Conservation (phyloP, 2,113 vertebrate genomes). For the Odobenus rosmarus region DNA sequence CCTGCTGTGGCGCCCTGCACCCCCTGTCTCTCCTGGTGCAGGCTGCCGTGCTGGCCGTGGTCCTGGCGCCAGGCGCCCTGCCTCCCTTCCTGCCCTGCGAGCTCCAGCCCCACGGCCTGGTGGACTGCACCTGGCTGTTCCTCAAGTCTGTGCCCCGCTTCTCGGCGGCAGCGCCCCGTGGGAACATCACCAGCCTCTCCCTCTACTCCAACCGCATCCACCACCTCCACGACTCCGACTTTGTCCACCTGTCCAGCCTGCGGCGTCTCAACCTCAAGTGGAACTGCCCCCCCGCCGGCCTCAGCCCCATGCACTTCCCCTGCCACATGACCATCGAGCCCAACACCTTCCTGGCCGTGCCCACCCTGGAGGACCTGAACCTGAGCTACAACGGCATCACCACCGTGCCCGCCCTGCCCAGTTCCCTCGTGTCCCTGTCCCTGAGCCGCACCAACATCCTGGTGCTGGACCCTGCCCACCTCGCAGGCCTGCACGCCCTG, state of each 20-base stretch:
- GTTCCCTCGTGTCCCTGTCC: conserved; percentile 57
- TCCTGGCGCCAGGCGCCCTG: conserved; percentile 48
- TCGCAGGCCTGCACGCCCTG: conserved; percentile 6
- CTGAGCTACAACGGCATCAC: conserved; percentile 78
- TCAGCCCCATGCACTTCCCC: conserved; percentile 64
- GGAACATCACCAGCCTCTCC: conserved; percentile 68
- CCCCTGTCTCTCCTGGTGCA: conserved; percentile 53
- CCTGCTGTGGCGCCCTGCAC: neutral
- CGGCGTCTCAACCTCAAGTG: conserved; percentile 70
- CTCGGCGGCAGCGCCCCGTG: fast-evolving
- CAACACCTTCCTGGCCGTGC: conserved; percentile 69
- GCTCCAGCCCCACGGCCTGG: neutral
- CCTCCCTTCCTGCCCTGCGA: conserved; percentile 80
- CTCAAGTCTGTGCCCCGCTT: conserved; percentile 76
- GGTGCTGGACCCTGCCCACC: neutral
- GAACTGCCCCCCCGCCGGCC: conserved; percentile 69
- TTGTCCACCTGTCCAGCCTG: conserved; percentile 56
- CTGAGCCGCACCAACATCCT: conserved; percentile 78
- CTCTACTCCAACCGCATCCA: conserved; percentile 75
- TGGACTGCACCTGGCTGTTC: conserved; percentile 76
- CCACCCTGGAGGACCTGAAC: conserved; percentile 68
- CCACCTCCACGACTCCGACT: conserved; percentile 61
- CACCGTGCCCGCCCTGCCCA: conserved; percentile 60
- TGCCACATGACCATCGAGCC: conserved; percentile 78
- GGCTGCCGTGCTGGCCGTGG: neutral